Conservation (phyloP, 2,113 vertebrate species). For the human (Homo sapiens) region GRCh38 chr1:234200501-234201000, state of each 20-base stretch:
- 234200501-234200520: fast-evolving
- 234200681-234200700: neutral
- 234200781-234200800: neutral
- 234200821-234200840: neutral
- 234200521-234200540: neutral
- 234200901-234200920: slow-evolving; percentile 57
- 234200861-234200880: slow-evolving; percentile 60
- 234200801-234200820: neutral
- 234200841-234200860: neutral
- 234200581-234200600: neutral
- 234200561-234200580: neutral
- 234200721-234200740: neutral
- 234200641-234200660: slow-evolving; percentile 8
- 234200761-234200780: neutral
- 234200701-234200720: neutral
- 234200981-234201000: neutral
- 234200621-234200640: neutral
- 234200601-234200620: neutral
- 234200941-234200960: slow-evolving; percentile 48
- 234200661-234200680: neutral
- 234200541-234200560: neutral
- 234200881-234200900: slow-evolving; percentile 53
- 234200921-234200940: slow-evolving; percentile 18
- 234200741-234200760: neutral
- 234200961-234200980: neutral